phyloP scores from a whole-genome alignment of 64 coral and sea anemone genomes.

The Actinia tenebrosa region DNA sequence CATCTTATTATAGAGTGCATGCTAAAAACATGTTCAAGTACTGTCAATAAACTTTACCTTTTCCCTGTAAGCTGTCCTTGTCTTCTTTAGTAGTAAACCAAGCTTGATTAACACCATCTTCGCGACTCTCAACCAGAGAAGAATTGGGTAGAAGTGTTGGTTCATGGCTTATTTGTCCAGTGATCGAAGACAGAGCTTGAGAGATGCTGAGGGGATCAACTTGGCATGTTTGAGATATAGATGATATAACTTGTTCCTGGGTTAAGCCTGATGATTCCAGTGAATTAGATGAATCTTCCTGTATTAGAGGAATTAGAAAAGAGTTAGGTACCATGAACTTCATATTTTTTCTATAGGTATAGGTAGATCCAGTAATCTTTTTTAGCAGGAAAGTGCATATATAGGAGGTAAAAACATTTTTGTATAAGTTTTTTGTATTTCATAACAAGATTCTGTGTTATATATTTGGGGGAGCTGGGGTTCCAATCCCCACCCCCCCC shows the following conservation, averaged over 20 bases:
- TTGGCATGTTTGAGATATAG: slow-evolving; percentile 32
- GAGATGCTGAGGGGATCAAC: slow-evolving; percentile 35
- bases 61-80: slow-evolving; percentile 87
- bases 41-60: slow-evolving; percentile 48
- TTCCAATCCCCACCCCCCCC: too few species aligned
- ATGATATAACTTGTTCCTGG: slow-evolving; percentile 17
- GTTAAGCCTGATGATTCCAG: slow-evolving; percentile 20
- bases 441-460: too few species aligned
- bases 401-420: too few species aligned
- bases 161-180: slow-evolving; percentile 39
- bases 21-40: too few species aligned
- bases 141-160: slow-evolving; percentile 38
- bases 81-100: slow-evolving; percentile 99
- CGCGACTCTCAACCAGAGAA: slow-evolving; percentile 10
- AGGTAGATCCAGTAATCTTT: too few species aligned
- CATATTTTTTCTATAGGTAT: too few species aligned
- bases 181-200: slow-evolving; percentile 29
- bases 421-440: too few species aligned
- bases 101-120: slow-evolving; percentile 86
- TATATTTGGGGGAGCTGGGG: too few species aligned
- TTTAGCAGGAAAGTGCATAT: too few species aligned
- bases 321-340: too few species aligned
- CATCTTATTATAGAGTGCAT: too few species aligned
- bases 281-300: not conserved
- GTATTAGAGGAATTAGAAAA: not conserved